Base-by-base conservation (phyloP, 2,797 vertebrate genomes). In the Paratrypauchen microcephalus region DNA sequence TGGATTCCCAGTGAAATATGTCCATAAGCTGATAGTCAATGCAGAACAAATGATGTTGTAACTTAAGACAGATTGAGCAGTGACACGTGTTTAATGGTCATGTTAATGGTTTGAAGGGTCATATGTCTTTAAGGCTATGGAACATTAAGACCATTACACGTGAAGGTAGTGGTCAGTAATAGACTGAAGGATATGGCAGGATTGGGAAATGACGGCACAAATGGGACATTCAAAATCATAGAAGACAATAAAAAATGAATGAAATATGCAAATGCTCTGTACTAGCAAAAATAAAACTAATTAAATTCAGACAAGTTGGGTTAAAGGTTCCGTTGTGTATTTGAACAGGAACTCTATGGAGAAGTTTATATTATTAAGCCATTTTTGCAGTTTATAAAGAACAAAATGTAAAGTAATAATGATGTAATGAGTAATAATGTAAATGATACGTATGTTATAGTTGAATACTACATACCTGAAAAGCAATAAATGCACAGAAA, bases 61-160 rank as follows among this genome's bases (percentile, higher is more conserved):
- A 66, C 55, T 2, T 57, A 18, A 39, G 28, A 32, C 59, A 58
- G 84, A 88, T 86, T 78, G 83, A 81, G 68, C 76, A 75, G 76
- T 78, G 52, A 73, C 71, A 74, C 72, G 77, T 65, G 68, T 74
- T 83, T 79, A 87, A 80, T 78, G 80, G 73, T 74, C 56, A 61
- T 61, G 70, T 77, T 86, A 79, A 86, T 80, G 84, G 73, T 74
- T 71, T 55, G n/a, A 60, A 80, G 74, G 84, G 75, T 89, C 85
- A 86, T 69, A 73, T 79, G 79, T 78, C 81, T 72, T 78, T 82
- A 77, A 83, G 64, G 80, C 79, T 86, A 83, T 74, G 71, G 78
- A 78, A 67, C 82, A 87, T 87, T 87, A 79, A 86, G 75, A 86
- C 76, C 72, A 73, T 63, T 75, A 65, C 72, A 69, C 73, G 70